These are phyloP conservation scores for Heloderma charlesbogerti DNA, from an alignment of 2,113 vertebrate species.

Conservation along the genomic window DNA sequence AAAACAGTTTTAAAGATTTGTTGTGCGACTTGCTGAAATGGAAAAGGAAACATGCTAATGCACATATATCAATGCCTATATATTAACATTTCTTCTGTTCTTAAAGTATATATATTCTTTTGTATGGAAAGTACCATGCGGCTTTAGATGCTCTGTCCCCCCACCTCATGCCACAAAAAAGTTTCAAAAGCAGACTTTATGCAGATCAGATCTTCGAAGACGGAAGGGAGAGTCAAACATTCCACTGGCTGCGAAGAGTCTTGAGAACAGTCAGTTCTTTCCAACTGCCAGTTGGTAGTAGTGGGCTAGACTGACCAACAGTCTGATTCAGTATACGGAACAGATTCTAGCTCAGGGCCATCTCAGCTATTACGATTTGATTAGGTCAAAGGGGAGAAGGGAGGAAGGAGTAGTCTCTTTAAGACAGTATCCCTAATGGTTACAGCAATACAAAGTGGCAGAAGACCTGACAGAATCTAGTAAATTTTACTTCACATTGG, in stretches of 20 bases:
- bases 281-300: neutral
- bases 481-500: neutral
- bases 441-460: neutral
- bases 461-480: neutral
- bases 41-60: neutral
- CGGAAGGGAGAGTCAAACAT: neutral
- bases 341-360: neutral
- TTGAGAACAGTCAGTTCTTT: neutral
- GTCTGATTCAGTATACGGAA: neutral
- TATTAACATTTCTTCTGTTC: neutral
- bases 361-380: neutral
- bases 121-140: neutral
- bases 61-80: neutral
- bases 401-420: neutral
- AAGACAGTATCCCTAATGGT: neutral
- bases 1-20: neutral
- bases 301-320: neutral
- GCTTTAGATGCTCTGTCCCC: neutral
- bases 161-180: neutral
- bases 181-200: neutral
- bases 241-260: neutral
- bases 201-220: no score
- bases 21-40: neutral
- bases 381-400: neutral
- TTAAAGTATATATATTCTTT: neutral